Conservation (phyloP, 2,888 invertebrate genomes). For the Temnothorax rugatulus region DNA sequence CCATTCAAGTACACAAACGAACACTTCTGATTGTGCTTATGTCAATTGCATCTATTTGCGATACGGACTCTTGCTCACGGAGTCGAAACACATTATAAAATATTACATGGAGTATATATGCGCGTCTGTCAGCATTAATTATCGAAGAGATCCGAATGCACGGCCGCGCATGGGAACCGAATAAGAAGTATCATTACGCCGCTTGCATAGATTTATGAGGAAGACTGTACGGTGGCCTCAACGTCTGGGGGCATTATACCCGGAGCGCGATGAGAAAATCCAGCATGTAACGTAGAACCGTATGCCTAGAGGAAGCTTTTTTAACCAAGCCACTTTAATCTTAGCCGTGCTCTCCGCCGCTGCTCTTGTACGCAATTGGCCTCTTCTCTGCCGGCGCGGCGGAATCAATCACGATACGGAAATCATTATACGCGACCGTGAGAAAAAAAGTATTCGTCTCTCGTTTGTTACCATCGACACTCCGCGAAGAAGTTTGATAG, state of each 20-base stretch:
- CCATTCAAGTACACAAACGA: background rate
- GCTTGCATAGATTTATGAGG: slow-evolving; percentile 54
- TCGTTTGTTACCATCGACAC: slow-evolving; percentile 1
- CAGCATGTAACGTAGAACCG: slow-evolving; percentile 50
- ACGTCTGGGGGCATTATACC: slow-evolving; percentile 72
- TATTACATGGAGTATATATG: background rate
- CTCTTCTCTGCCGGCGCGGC: background rate
- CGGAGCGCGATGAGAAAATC: slow-evolving; percentile 71
- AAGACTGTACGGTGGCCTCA: slow-evolving; percentile 68
- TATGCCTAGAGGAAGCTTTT: slow-evolving; percentile 59
- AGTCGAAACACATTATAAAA: background rate
- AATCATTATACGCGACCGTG: slow-evolving; percentile 23
- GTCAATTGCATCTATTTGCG: background rate
- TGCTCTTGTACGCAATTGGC: slow-evolving; percentile 55
- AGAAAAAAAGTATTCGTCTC: slow-evolving; percentile 14
- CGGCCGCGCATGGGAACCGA: slow-evolving; percentile 2
- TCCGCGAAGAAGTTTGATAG: background rate
- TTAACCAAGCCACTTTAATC: slow-evolving; percentile 62
- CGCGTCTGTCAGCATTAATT: slow-evolving; percentile 32
- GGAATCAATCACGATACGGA: slow-evolving; percentile 19
- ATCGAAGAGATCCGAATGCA: slow-evolving; percentile 42
- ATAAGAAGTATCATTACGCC: slow-evolving; percentile 33
- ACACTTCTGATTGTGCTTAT: background rate
- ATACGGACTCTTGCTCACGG: background rate
- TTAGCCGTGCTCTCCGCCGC: slow-evolving; percentile 30